Base-by-base conservation (phyloP, 2,888 invertebrate species). In the Hedya salicella region DNA sequence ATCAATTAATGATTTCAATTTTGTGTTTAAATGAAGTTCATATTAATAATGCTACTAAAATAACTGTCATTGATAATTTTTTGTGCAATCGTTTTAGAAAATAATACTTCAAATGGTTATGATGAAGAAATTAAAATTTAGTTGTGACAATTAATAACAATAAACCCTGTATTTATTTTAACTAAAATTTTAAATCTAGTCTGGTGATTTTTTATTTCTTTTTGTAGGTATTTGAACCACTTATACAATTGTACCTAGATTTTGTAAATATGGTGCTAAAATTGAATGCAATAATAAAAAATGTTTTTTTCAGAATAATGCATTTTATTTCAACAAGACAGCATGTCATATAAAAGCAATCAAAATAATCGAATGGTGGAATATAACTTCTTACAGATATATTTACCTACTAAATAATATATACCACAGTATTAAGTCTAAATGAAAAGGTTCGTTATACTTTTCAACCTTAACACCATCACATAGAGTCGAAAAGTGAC, bases 241-340 rank as follows among this genome's bases (percentile, higher is more conserved):
- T 25, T 25, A 25, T 25, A 25, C 3, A 25, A 25, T 25, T 25
- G 42, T n/a, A n/a, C n/a, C n/a, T 13, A 42, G 19, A 17, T 30
- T 44, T 8, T 46, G 8, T 4, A 32, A 3, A 25, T 30, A 30
- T 30, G 48, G 49, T 60, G 49, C 59, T 59, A 36, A 46, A n/a
- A 25, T 19, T n/a, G 2, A 36, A 39, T 19, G 21, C 2, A 56
- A 49, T 60, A 60, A 32, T n/a, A 46, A 48, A 48, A 36, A 0
- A 5, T 49, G 42, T 57, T 25, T 30, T 19, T 17, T 30, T 17
- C 4, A 17, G 9, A 8, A 56, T 25, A 25, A 25, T 44, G 8
- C 13, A 40, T 57, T 57, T 46, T 13, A 57, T 57, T 44, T 44
- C 0, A 30, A 44, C 14, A 36, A 9, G 17, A 11, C 4, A 44